Conservation (phyloP, 2,888 invertebrate species). For the Athripsodes cinereus region DNA sequence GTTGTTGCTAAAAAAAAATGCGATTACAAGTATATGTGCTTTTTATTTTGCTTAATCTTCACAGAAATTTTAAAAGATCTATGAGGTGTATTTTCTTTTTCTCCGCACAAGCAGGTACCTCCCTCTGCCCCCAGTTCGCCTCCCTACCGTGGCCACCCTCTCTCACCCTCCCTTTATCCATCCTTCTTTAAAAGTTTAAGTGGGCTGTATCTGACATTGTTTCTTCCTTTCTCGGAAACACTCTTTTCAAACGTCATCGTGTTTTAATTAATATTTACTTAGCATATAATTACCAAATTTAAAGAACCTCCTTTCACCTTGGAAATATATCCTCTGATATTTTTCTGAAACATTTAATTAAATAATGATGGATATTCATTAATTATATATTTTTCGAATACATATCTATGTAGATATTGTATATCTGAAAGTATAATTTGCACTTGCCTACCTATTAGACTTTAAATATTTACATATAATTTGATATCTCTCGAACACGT, state of each 20-base stretch:
- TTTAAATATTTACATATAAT: no score
- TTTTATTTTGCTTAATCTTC: no score
- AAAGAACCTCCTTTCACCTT: background rate
- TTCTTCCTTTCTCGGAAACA: constrained; percentile 13
- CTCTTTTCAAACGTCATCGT: constrained; percentile 14
- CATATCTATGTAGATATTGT: no score
- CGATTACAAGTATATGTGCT: no score
- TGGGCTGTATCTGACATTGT: constrained; percentile 16
- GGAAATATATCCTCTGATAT: background rate
- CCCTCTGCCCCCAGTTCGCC: background rate
- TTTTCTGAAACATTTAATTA: background rate
- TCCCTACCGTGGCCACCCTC: background rate
- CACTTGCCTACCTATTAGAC: no score
- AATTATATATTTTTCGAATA: no score
- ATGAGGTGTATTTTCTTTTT: background rate
- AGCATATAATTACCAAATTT: constrained; percentile 11
- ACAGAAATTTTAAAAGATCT: no score
- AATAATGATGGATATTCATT: background rate
- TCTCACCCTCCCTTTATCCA: background rate
- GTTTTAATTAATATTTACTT: constrained; percentile 17
- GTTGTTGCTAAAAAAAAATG: no score
- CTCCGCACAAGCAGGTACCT: background rate
- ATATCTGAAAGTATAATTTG: no score
- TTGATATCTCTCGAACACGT: no score
- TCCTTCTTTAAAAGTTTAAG: constrained; percentile 2